phyloP scores from a whole-genome alignment of 2,113 vertebrate species.

The Salvelinus sp. region DNA sequence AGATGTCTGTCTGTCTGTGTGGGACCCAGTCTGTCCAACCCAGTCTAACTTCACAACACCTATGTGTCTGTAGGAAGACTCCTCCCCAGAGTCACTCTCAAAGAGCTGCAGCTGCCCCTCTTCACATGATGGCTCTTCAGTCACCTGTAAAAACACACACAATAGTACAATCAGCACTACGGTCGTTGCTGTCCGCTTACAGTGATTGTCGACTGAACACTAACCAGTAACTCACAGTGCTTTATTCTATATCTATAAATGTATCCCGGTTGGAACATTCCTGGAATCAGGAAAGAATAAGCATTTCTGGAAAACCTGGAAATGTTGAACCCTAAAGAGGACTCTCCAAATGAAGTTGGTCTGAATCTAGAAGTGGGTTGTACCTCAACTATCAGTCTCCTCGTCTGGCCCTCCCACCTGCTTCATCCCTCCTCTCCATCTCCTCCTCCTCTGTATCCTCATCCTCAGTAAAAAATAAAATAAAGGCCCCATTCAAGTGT shows the following conservation, averaged over 20 bases:
- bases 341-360: too few species aligned
- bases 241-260: neutral
- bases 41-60: conserved; percentile 27
- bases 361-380: neutral
- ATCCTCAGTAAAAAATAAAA: conserved; percentile 83
- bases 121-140: conserved; percentile 19
- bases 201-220: neutral
- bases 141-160: conserved; percentile 4
- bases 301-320: neutral
- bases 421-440: conserved; percentile 17
- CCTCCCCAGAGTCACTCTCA: neutral
- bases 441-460: conserved; percentile 75
- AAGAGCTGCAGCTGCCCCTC: conserved; percentile 21
- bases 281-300: too few species aligned
- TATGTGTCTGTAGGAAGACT: conserved; percentile 10
- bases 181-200: too few species aligned
- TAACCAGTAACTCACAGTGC: neutral
- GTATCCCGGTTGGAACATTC: too few species aligned
- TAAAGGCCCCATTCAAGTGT: conserved; percentile 80
- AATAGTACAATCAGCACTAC: neutral
- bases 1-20: neutral
- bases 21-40: conserved; percentile 2
- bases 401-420: conserved; percentile 68
- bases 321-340: too few species aligned
- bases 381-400: conserved; percentile 85